Conservation (phyloP, 2,797 vertebrate genomes). For the Amniataba percoides region DNA sequence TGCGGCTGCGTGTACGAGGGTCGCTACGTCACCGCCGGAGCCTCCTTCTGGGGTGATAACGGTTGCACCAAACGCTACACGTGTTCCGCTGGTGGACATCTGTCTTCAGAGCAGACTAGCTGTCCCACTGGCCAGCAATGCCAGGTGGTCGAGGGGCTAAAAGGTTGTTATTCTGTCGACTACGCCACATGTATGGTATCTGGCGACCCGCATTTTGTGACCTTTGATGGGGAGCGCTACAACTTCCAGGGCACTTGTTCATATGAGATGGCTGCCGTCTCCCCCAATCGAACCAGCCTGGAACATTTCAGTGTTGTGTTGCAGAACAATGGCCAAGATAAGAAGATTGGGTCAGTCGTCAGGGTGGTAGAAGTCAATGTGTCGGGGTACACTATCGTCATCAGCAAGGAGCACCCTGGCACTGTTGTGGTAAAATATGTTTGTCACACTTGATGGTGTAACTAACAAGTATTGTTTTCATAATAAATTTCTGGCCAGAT, state of each 20-base stretch:
- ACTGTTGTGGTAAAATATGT: constrained; percentile 77
- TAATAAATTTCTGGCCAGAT: too few relatives aligned
- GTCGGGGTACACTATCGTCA: constrained; percentile 69
- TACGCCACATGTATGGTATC: constrained; percentile 65
- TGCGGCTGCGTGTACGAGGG: constrained; percentile 84
- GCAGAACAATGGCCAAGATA: constrained; percentile 81
- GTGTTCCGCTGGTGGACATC: constrained; percentile 53
- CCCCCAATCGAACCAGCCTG: constrained; percentile 60
- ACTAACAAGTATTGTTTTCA: background rate
- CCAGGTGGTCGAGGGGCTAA: constrained; percentile 47
- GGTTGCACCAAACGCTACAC: constrained; percentile 70
- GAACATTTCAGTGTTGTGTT: constrained; percentile 82
- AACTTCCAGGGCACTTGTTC: constrained; percentile 87
- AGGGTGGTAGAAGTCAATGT: constrained; percentile 74
- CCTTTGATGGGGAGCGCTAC: constrained; percentile 72
- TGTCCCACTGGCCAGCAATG: constrained; percentile 68
- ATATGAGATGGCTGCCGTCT: constrained; percentile 81
- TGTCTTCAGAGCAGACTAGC: constrained; percentile 19
- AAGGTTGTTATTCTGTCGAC: constrained; percentile 59
- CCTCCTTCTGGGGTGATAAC: constrained; percentile 80
- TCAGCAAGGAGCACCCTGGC: constrained; percentile 74
- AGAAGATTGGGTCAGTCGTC: constrained; percentile 74
- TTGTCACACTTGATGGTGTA: background rate
- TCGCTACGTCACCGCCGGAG: constrained; percentile 53
- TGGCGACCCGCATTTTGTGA: constrained; percentile 73